Conservation (phyloP, 2,797 vertebrate genomes). For the Hydrolagus colliei region DNA sequence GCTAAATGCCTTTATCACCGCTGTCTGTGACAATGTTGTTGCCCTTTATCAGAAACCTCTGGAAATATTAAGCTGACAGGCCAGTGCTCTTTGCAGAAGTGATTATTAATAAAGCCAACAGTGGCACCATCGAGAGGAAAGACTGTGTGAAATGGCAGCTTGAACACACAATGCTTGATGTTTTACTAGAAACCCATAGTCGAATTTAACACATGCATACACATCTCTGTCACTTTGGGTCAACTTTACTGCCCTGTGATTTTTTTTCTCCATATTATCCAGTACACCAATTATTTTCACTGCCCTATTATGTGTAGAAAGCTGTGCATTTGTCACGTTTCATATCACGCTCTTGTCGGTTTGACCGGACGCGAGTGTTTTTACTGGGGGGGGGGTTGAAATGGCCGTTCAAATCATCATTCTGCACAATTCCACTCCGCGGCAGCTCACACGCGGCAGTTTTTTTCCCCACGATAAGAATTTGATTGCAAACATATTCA, state of each 20-base stretch:
- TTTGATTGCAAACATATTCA: background rate
- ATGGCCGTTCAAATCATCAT: constrained; percentile 1
- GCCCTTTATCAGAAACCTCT: constrained; percentile 7
- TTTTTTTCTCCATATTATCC: background rate
- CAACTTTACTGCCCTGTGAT: background rate
- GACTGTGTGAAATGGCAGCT: background rate
- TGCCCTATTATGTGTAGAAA: background rate
- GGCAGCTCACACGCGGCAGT: background rate
- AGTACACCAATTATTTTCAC: background rate
- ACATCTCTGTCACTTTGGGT: background rate
- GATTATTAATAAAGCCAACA: background rate
- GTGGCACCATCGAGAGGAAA: background rate
- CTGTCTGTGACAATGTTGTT: constrained; percentile 23
- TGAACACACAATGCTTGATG: background rate
- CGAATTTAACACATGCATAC: background rate
- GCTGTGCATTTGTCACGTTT: background rate
- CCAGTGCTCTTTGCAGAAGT: background rate
- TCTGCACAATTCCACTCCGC: background rate
- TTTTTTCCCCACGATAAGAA: background rate
- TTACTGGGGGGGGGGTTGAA: background rate
- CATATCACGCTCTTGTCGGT: background rate
- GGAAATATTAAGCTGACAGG: constrained; percentile 7
- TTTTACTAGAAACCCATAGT: background rate
- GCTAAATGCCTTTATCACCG: background rate
- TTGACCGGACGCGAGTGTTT: background rate